Base-by-base conservation (phyloP, 2,797 vertebrate species). In the Bufotes viridis region DNA sequence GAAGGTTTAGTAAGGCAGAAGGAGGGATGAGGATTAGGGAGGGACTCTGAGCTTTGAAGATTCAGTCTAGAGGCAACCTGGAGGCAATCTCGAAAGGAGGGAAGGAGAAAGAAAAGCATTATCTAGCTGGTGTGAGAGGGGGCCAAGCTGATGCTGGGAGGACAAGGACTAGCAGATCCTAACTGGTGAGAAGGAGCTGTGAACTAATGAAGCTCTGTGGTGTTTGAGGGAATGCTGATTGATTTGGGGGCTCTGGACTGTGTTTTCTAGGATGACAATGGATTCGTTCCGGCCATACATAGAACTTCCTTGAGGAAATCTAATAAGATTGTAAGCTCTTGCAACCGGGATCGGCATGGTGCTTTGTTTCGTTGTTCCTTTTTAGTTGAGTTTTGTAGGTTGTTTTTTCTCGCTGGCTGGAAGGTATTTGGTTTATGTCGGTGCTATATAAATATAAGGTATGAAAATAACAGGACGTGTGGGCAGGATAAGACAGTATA, bases 21-120 rank as follows among this genome's bases (percentile, higher is more conserved):
- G 83, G 86, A 88, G 89, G 89, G 89, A 88, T 51, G 81, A 87
- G 82, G 57, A 67, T 84, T 85, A 78, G 87, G 84, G 86, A 86
- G 84, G 87, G 81, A 89, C 87, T 84, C 57, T n/a, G 13, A 72
- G 51, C 87, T 72, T 29, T 69, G 87, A 88, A 75, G 13, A 83
- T 87, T 87, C 85, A 79, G 60, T 86, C 60, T 87, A 79, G 29
- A 89, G 63, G 81, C 65, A 89, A 89, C 85, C 88, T 89, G 85
- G 4, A 83, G 65, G 78, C 24, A 82, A 87, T 82, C 85, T 84
- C 9, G n/a, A 78, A 76, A 67, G 76, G 74, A 82, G 61, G 34
- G 82, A 65, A 84, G 53, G 61, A 78, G 70, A 81, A 85, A 67
- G 67, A 75, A 74, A 79, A 69, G 60, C 11, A 12, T 82, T 65